Base-by-base conservation (phyloP, 1,140 invertebrate genomes). In the Ceratoteleas bidentatus region DNA sequence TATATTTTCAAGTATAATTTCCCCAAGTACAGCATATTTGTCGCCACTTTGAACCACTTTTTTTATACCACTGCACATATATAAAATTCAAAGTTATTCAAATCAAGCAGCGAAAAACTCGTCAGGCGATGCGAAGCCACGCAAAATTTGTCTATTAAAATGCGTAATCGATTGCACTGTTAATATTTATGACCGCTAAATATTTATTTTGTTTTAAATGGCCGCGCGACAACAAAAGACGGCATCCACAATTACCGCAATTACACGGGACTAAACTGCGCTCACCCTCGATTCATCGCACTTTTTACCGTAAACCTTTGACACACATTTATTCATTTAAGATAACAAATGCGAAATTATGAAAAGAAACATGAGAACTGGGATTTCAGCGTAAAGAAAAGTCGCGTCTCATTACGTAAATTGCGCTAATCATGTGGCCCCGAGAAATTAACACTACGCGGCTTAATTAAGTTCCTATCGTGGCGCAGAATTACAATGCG, bases 331-430 rank as follows among this genome's bases (percentile, higher is more conserved):
- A 75, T 75, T 75, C 61, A 53, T 60, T 75, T 65, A 60, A 66
- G 40, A 75, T 60, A 60, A 52, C 61, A 75, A 66, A 65, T 60
- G 61, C 7, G 53, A 24, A 75, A 60, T 65, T 60, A 75, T 75
- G 47, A 75, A 75, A 75, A 65, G 72, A 75, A 60, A 60, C 72
- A 66, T 75, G 72, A 60, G 72, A 75, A 75, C 43, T 65, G 60
- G 72, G 72, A 65, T 75, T 66, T 66, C 40, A 65, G 52, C 45
- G 50, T 56, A 15, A 58, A 64, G 53, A 75, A 62, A 62, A 62
- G 72, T 60, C 66, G 53, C 50, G 61, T 65, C 72, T 75, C 72
- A 66, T 65, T 75, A 66, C 72, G 61, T 49, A 56, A 58, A 66
- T 73, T 73, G 43, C 52, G 5, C 60, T 52, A 64, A 73, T 65